These are phyloP conservation scores for Saguinus midas DNA, from an alignment of 2,113 vertebrate genomes.

Conservation along the genomic window DNA sequence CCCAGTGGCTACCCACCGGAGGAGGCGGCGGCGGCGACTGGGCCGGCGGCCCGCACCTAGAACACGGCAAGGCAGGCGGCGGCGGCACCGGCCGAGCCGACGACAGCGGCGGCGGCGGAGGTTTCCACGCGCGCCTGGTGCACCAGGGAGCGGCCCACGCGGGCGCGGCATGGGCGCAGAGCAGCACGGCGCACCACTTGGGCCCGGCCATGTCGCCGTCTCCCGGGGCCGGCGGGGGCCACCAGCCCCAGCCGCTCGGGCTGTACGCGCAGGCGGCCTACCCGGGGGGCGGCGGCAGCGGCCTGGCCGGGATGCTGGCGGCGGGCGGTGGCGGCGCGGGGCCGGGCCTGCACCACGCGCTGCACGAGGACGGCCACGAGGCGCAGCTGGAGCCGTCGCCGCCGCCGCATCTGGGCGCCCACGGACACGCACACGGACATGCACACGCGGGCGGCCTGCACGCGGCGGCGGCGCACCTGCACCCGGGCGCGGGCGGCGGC, in stretches of 20 bases:
- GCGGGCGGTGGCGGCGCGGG: slow-evolving; percentile 86
- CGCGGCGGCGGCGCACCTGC: slow-evolving; percentile 74
- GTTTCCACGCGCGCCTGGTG: slow-evolving; percentile 93
- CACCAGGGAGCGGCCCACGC: slow-evolving; percentile 92
- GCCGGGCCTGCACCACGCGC: slow-evolving; percentile 92
- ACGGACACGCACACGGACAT: slow-evolving; percentile 79
- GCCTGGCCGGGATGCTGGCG: slow-evolving; percentile 89
- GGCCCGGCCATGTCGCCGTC: slow-evolving; percentile 93
- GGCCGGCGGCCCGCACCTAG: slow-evolving; percentile 91
- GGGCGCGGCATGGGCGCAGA: slow-evolving; percentile 90
- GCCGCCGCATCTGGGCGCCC: slow-evolving; percentile 78
- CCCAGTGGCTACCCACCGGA: slow-evolving; percentile 96
- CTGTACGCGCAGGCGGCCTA: slow-evolving; percentile 90
- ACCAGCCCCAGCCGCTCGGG: slow-evolving; percentile 91
- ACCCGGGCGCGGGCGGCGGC: slow-evolving; percentile 75
- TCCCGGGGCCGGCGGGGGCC: slow-evolving; percentile 90
- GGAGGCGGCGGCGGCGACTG: slow-evolving; percentile 91
- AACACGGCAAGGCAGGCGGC: slow-evolving; percentile 90
- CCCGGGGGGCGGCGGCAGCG: slow-evolving; percentile 87
- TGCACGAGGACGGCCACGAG: slow-evolving; percentile 93
- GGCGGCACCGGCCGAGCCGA: slow-evolving; percentile 88
- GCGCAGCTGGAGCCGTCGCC: slow-evolving; percentile 84
- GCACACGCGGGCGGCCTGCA: slow-evolving; percentile 77
- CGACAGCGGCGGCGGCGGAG: slow-evolving; percentile 87
- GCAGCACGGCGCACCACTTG: slow-evolving; percentile 90